Evolutionary conservation across 2,888 invertebrate species (phyloP).

Genomic region (Dasysyrphus tricinctus): DNA sequence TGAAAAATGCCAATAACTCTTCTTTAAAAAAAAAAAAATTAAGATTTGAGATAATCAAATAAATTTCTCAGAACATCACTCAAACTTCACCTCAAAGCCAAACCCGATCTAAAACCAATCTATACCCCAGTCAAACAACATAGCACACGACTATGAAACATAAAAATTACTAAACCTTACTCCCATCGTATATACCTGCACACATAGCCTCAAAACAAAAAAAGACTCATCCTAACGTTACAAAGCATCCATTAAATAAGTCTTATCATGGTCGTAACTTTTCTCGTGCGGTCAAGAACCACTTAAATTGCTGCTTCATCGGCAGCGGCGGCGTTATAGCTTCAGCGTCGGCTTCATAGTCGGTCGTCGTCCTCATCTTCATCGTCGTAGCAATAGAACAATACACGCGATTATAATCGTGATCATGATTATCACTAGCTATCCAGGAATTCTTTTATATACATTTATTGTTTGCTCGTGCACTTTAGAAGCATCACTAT

Average conservation of each 20-base stretch:
- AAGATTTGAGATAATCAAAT: slow-evolving; percentile 29
- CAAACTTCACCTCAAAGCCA: slow-evolving; percentile 20
- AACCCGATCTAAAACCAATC: slow-evolving; percentile 36
- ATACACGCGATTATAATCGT: slow-evolving; percentile 68
- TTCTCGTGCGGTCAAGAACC: slow-evolving; percentile 69
- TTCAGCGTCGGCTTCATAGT: neutral
- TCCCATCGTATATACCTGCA: neutral
- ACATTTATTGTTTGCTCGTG: slow-evolving; percentile 42
- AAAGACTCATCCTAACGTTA: slow-evolving; percentile 40
- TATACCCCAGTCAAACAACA: slow-evolving; percentile 47
- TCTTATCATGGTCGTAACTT: slow-evolving; percentile 68
- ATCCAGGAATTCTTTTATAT: slow-evolving; percentile 38
- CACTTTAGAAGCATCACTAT: slow-evolving; percentile 8
- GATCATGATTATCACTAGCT: slow-evolving; percentile 58
- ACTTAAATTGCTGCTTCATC: slow-evolving; percentile 52
- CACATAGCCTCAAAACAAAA: neutral
- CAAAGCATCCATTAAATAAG: slow-evolving; percentile 61
- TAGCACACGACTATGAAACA: slow-evolving; percentile 29
- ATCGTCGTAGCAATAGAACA: slow-evolving; percentile 59
- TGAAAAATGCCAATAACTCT: slow-evolving; percentile 10
- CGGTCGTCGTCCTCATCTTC: neutral
- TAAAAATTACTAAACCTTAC: neutral
- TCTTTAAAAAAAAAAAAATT: neutral
- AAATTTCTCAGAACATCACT: slow-evolving; percentile 44
- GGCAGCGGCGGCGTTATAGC: neutral